Base-by-base conservation (phyloP, 2,888 invertebrate species). In the Prosopocoilus inquinatus region DNA sequence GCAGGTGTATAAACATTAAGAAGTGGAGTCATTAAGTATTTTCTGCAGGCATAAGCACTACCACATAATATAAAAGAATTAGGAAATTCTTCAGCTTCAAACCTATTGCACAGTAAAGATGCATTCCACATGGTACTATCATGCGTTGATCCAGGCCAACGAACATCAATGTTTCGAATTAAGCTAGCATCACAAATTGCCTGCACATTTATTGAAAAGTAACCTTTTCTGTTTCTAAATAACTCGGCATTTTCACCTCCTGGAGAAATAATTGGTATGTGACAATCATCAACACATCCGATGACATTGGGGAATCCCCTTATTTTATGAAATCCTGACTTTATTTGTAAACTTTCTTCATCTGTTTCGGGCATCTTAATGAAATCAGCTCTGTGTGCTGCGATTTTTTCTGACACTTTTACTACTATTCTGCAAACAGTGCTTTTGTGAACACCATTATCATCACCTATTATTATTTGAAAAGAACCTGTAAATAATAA, bases 161-260 rank as follows among this genome's bases (percentile, higher is more conserved):
- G 41, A 41, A 11, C 41, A 41, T 41, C n/a, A 15, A 1, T 41
- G 41, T 11, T 3, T 41, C 41, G 13, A 15, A 41, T 41, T 11
- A 41, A n/a, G 2, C 13, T 9, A 15, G 41, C 13, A 16, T 41
- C 41, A 41, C 41, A 41, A 8, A n/a, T 16, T 41, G 41, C 41
- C 3, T 41, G 5, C 13, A 41, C 11, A 41, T 41, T 67, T 1
- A 64, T 28, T 28, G 62, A 62, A 56, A 65, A 65, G 50, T 56
- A 61, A 8, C 57, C 60, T 55, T 65, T 67, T 16, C 61, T 45
- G 48, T 65, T 66, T 41, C 61, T 38, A 20, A 53, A 65, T 13
- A 53, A 38, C 47, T 65, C 63, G 11, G 60, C 58, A 43, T 61
- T 48, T 11, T 60, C 53, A 47, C 64, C 62, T 44, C 61, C 65